These are phyloP conservation scores for Oncorhynchus mykiss DNA, from an alignment of 2,113 vertebrate species.

Conservation along the genomic window DNA sequence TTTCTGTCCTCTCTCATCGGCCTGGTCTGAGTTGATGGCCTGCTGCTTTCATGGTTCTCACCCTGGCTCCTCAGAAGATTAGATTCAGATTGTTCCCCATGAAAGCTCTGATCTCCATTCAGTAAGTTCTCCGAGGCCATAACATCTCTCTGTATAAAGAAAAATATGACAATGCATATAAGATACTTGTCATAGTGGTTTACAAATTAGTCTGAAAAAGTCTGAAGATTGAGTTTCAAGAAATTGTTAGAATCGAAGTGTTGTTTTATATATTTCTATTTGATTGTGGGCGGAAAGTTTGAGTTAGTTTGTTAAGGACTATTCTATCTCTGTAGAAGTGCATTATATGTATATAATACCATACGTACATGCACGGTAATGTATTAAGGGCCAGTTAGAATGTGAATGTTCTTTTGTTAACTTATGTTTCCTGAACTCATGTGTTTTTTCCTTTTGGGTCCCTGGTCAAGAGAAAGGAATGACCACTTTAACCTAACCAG, in stretches of 20 bases:
- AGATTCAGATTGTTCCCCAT: constrained; percentile 8
- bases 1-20: neutral
- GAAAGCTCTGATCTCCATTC: constrained; percentile 8
- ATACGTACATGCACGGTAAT: neutral
- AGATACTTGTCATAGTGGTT: neutral
- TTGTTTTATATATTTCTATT: no score
- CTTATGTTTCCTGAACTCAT: neutral
- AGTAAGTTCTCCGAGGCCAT: constrained; percentile 27
- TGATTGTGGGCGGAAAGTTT: no score
- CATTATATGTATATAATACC: neutral
- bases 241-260: no score
- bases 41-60: neutral
- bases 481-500: neutral
- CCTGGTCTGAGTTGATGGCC: neutral
- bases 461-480: neutral
- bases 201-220: no score
- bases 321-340: neutral
- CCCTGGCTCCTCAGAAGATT: neutral
- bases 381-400: neutral
- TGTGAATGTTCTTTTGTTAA: neutral
- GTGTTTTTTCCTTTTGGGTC: neutral
- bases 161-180: neutral
- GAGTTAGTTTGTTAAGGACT: no score
- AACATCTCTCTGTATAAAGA: constrained; percentile 11
- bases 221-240: no score